Conservation (phyloP, 2,888 invertebrate genomes). For the Ctena decussata region DNA sequence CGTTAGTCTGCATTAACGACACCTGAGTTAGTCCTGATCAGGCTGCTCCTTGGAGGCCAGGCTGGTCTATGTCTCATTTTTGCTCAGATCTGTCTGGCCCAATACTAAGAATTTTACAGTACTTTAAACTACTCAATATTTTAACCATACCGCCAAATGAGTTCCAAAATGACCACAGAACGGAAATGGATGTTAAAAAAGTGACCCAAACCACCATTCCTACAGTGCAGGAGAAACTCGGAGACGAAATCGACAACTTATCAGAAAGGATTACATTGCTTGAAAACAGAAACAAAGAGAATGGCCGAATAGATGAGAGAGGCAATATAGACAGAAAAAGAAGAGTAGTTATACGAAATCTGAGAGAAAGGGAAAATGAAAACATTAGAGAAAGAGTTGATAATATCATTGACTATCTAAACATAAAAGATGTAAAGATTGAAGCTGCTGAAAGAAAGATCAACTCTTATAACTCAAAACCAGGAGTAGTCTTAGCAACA, state of each 20-base stretch:
- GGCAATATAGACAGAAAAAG: neutral
- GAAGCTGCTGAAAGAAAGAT: neutral
- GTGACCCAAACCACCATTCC: neutral
- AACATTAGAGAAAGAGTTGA: neutral
- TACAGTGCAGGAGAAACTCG: neutral
- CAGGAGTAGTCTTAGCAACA: neutral
- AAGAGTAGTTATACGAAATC: neutral
- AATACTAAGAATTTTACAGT: too few relatives aligned
- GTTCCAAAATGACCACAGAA: too few relatives aligned
- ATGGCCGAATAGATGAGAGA: neutral
- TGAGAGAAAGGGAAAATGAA: constrained; percentile 1
- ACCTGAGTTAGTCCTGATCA: too few relatives aligned
- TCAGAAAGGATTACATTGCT: neutral
- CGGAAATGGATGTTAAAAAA: neutral
- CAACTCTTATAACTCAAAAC: neutral
- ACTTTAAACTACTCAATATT: too few relatives aligned
- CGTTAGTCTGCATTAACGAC: too few relatives aligned
- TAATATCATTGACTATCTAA: neutral
- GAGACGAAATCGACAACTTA: neutral
- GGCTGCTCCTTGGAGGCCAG: too few relatives aligned
- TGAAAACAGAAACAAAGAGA: neutral
- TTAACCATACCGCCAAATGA: too few relatives aligned
- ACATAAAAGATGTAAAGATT: neutral
- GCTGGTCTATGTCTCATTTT: too few relatives aligned
- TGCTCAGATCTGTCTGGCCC: too few relatives aligned